Evolutionary conservation across 2,113 vertebrate species (phyloP).

Genomic region (Seriola quinqueradiata): DNA sequence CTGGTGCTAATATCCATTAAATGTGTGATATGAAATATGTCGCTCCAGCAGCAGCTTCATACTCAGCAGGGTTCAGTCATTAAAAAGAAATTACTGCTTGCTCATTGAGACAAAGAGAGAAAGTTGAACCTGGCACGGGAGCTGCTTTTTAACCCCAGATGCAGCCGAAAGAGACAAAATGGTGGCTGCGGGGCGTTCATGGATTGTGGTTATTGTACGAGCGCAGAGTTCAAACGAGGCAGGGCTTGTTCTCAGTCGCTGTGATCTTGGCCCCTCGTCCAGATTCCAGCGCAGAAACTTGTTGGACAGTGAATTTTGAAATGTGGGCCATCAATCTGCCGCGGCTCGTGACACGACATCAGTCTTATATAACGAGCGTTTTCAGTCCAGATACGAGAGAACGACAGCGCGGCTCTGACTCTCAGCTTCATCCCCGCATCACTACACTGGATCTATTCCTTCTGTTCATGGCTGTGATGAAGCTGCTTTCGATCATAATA

Average conservation of each 20-base stretch:
- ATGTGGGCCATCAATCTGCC: conserved; percentile 27
- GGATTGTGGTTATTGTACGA: conserved; percentile 11
- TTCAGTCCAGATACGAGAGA: conserved; percentile 5
- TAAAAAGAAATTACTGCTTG: conserved; percentile 82
- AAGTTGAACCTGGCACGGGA: not conserved
- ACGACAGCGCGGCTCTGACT: conserved; percentile 12
- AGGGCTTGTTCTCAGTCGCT: conserved; percentile 22
- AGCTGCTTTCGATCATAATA: conserved; percentile 28
- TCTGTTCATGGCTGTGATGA: not conserved
- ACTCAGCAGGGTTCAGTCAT: conserved; percentile 83
- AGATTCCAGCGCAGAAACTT: conserved; percentile 34
- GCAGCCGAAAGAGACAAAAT: conserved; percentile 43
- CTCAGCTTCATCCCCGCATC: conserved; percentile 14
- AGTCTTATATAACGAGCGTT: conserved; percentile 47
- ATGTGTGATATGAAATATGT: conserved; percentile 89
- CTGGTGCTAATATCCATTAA: conserved; percentile 87
- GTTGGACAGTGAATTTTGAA: conserved; percentile 25
- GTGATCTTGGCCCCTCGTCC: conserved; percentile 12
- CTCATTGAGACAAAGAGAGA: conserved; percentile 72
- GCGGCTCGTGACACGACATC: conserved; percentile 33
- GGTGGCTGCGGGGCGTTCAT: conserved; percentile 23
- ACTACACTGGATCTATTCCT: conserved; percentile 20
- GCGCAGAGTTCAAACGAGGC: conserved; percentile 43
- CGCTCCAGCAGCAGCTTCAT: conserved; percentile 83
- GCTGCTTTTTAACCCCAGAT: not conserved